Evolutionary conservation across 1,140 invertebrate genomes (phyloP), one percentile per base, ranked within the genome.

Genomic region (Marisa cornuarietis): DNA sequence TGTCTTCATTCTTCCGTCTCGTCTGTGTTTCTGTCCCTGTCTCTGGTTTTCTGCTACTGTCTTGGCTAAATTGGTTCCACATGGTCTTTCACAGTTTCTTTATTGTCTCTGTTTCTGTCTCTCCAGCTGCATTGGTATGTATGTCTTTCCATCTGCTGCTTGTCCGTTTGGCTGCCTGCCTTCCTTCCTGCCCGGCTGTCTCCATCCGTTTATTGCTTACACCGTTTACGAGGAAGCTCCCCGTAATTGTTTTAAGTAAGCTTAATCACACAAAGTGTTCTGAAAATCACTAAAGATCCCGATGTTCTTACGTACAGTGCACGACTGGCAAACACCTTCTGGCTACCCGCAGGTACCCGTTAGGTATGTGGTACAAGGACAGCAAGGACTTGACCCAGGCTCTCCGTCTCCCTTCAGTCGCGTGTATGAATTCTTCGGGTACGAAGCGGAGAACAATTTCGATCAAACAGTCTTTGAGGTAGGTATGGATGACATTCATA

Each of bases 381-480:
- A 42, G 20, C 72, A 79, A 20, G 66, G 74, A 0, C 63, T 75
- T 54, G 42, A 31, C 68, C 63, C 77, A 52, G 71, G 80, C 20
- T 31, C 63, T 1, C 72, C 76, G 10, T 69, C 71, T 62, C 6
- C 51, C 31, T 78, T 83, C 51, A 75, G 80, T 52, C 82, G 81
- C 62, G 31, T 83, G 5, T 83, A 85, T 76, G 84, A 85, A 18
- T 83, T 71, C 68, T 83, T 82, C 61, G 78, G 84, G 73, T 87
- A 83, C 78, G 68, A 81, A 58, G 68, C 79, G 5, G 62, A 80
- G 20, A 62, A 81, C 18, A 79, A 77, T 58, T 79, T 52, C 31
- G 81, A 79, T 31, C 31, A 76, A 0, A 10, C 65, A 11, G 72
- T 82, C 20, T 85, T 85, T 81, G 73, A 84, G 83, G 85, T 85